Conservation (phyloP, 92 coral and sea anemone species). For the Paragorgia papillata region DNA sequence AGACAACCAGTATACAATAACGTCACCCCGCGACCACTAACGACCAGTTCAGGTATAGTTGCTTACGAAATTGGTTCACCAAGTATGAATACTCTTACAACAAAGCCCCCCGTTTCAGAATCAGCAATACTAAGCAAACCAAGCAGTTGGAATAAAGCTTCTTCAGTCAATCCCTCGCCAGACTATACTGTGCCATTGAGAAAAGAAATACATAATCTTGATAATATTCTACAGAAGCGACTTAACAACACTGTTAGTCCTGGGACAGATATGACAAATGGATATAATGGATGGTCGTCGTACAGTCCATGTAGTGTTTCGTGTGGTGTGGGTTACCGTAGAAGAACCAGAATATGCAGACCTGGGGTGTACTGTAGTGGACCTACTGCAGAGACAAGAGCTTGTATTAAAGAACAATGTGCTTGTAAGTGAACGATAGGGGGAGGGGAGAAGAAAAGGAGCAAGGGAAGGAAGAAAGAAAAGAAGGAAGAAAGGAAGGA, state of each 20-base stretch:
- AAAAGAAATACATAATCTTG: slow-evolving; percentile 8
- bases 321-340: slow-evolving; percentile 79
- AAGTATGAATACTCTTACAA: no score
- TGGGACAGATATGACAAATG: slow-evolving; percentile 21
- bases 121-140: not conserved
- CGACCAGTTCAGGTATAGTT: no score
- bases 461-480: not conserved
- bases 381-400: slow-evolving; percentile 66
- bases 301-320: slow-evolving; percentile 82
- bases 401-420: slow-evolving; percentile 84
- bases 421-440: slow-evolving; percentile 54
- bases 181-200: slow-evolving; percentile 8
- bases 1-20: not conserved
- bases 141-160: not conserved
- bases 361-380: slow-evolving; percentile 74
- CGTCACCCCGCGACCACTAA: slow-evolving; percentile 52
- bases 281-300: slow-evolving; percentile 76
- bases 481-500: not conserved
- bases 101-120: no score
- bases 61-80: no score
- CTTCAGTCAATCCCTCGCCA: not conserved
- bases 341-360: slow-evolving; percentile 76
- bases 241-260: not conserved
- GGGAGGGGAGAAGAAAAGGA: not conserved
- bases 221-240: not conserved